Conservation (phyloP, 2,888 invertebrate genomes). For the Orthosia gracilis region DNA sequence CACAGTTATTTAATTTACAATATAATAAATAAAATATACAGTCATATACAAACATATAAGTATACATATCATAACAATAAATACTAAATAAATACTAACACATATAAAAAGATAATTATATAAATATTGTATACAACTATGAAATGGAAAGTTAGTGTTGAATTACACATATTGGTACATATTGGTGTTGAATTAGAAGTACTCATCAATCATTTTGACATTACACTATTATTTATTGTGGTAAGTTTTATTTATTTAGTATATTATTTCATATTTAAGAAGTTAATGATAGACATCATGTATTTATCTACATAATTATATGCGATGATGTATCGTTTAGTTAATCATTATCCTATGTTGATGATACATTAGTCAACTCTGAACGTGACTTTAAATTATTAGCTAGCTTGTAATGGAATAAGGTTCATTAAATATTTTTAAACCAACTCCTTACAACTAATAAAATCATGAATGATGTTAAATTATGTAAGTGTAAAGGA, state of each 20-base stretch:
- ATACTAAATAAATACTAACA: no score
- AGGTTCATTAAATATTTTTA: conserved; percentile 5
- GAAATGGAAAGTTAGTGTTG: no score
- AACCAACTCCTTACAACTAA: conserved; percentile 2
- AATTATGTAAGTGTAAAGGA: background rate
- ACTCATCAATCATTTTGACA: conserved; percentile 28
- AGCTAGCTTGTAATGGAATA: conserved; percentile 6
- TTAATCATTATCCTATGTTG: background rate
- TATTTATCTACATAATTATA: conserved; percentile 3
- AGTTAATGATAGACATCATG: conserved; percentile 9
- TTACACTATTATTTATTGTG: conserved; percentile 35
- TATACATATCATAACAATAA: no score
- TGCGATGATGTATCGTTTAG: background rate
- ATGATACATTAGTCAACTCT: background rate
- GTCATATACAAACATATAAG: no score
- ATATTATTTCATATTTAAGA: conserved; percentile 15
- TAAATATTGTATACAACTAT: no score
- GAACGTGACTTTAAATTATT: background rate
- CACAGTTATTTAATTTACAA: no score
- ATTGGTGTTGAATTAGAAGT: conserved; percentile 24
- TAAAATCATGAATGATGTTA: conserved; percentile 9
- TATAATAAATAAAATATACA: no score
- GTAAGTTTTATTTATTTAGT: conserved; percentile 41
- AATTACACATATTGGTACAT: no score
- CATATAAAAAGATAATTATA: no score